These are phyloP conservation scores for Pheosia gnoma DNA, from an alignment of 2,888 invertebrate species.

Conservation along the genomic window DNA sequence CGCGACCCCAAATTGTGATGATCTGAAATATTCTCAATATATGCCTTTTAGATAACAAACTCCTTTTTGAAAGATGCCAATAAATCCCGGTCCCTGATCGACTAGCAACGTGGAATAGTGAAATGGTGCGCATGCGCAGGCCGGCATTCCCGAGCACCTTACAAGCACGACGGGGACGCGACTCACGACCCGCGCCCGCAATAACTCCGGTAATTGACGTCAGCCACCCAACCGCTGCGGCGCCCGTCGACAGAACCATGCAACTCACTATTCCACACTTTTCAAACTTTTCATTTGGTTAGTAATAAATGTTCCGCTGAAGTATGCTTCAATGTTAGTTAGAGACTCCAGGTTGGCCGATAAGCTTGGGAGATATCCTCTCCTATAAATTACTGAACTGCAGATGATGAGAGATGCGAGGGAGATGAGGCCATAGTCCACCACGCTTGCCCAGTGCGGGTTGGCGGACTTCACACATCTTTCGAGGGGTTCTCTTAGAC, in stretches of 20 bases:
- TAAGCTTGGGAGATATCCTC: too few relatives aligned
- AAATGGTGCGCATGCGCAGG: background rate
- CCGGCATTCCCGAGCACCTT: slow-evolving; percentile 45
- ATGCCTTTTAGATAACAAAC: background rate
- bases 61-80: background rate
- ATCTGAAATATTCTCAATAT: too few relatives aligned
- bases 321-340: too few relatives aligned
- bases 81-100: background rate
- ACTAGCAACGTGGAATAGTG: slow-evolving; percentile 2
- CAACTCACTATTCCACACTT: slow-evolving; percentile 35
- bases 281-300: background rate
- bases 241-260: slow-evolving; percentile 16
- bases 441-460: too few relatives aligned
- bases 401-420: too few relatives aligned
- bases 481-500: too few relatives aligned
- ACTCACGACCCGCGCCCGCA: slow-evolving; percentile 76
- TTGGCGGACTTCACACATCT: too few relatives aligned
- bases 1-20: background rate
- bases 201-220: slow-evolving; percentile 79
- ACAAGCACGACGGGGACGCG: slow-evolving; percentile 62
- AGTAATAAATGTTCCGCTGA: background rate
- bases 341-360: too few relatives aligned
- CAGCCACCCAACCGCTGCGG: slow-evolving; percentile 70
- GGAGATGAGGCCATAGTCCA: too few relatives aligned
- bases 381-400: too few relatives aligned